phyloP scores from a whole-genome alignment of 2,113 vertebrate genomes.

The Myotis brandtii region DNA sequence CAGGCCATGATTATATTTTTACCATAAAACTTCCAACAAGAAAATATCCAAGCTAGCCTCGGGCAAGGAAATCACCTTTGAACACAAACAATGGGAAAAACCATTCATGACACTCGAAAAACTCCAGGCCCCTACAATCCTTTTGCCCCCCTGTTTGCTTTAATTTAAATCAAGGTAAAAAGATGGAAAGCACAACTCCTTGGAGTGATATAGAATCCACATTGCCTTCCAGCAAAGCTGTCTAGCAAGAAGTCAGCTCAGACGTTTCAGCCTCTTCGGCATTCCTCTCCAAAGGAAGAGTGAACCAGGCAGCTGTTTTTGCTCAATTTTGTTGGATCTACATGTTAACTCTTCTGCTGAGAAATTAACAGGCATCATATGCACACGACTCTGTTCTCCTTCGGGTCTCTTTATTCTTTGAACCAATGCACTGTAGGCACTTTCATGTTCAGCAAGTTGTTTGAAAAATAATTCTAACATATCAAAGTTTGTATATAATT shows the following conservation, averaged over 20 bases:
- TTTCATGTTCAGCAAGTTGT: background rate
- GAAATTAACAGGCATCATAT: background rate
- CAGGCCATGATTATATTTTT: background rate
- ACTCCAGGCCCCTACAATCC: background rate
- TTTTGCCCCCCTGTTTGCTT: background rate
- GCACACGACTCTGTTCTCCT: background rate
- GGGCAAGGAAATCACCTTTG: constrained; percentile 21
- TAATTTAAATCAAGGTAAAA: constrained; percentile 43
- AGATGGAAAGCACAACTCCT: background rate
- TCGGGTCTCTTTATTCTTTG: background rate
- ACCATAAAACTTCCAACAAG: constrained; percentile 47
- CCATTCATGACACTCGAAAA: background rate
- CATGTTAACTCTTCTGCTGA: background rate
- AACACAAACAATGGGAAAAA: constrained; percentile 1
- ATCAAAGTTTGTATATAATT: background rate
- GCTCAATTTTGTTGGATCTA: constrained; percentile 1
- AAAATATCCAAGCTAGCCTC: background rate
- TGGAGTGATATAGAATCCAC: background rate
- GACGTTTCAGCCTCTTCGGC: background rate
- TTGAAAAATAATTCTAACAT: constrained; percentile 19
- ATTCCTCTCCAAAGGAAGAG: constrained; percentile 10
- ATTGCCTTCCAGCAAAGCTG: constrained; percentile 48
- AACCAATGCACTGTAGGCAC: background rate
- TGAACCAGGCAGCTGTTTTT: constrained; percentile 26
- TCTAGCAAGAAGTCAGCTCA: background rate